Conservation (phyloP, 2,113 vertebrate genomes). For the Laterallus jamaicensis region DNA sequence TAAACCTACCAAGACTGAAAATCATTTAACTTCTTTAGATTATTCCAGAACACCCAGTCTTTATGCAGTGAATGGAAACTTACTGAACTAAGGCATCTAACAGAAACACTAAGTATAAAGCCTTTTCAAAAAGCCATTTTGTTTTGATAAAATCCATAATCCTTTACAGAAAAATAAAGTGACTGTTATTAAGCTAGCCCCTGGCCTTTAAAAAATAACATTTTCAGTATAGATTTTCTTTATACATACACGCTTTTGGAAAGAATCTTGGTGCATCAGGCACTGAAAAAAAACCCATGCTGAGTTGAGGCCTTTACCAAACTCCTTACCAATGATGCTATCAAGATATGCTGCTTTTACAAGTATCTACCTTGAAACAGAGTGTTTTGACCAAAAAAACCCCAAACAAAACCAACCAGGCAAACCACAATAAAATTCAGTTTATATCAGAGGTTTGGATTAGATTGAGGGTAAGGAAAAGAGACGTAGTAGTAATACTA, state of each 20-base stretch:
- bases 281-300: neutral
- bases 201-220: neutral
- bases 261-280: neutral
- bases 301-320: neutral
- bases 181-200: neutral
- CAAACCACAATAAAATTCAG: neutral
- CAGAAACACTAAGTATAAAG: neutral
- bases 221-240: neutral
- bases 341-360: neutral
- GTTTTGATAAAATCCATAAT: constrained; percentile 24
- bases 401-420: neutral
- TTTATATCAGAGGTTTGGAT: neutral
- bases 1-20: neutral
- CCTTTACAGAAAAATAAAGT: neutral
- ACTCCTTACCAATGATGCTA: neutral
- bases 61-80: neutral
- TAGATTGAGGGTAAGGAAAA: neutral
- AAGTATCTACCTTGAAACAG: neutral
- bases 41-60: neutral
- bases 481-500: neutral
- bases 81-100: neutral
- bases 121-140: neutral
- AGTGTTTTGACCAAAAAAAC: neutral
- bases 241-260: neutral
- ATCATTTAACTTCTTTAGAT: constrained; percentile 6